Conservation (phyloP, 2,888 invertebrate species). For the Erynnis tages region DNA sequence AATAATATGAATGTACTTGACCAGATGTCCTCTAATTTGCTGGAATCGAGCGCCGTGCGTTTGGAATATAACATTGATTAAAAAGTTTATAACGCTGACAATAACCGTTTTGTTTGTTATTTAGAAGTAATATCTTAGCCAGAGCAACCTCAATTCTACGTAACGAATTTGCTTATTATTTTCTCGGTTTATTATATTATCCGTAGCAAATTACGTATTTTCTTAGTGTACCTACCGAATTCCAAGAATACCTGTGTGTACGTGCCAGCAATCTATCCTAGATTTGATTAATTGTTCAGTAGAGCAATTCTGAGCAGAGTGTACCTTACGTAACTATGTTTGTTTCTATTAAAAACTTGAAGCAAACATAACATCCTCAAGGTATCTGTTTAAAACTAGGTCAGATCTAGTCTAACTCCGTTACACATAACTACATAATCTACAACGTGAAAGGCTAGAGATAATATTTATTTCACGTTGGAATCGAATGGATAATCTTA, state of each 20-base stretch:
- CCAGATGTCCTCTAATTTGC: too few relatives aligned
- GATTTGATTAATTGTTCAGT: constrained; percentile 21
- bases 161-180: not conserved
- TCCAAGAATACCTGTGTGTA: constrained; percentile 8
- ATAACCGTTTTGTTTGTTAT: too few relatives aligned
- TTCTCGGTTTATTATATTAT: not conserved
- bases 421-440: not conserved
- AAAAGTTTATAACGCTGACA: too few relatives aligned
- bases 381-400: constrained; percentile 21
- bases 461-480: not conserved
- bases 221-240: constrained; percentile 6
- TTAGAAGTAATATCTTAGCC: too few relatives aligned
- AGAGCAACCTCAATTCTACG: too few relatives aligned
- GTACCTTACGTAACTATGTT: constrained; percentile 2
- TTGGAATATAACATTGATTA: too few relatives aligned
- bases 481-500: not conserved
- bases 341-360: constrained; percentile 22
- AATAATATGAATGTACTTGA: too few relatives aligned
- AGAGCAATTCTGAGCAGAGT: constrained; percentile 10
- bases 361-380: constrained; percentile 19
- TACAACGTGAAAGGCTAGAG: constrained; percentile 2
- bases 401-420: constrained; percentile 7
- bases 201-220: constrained; percentile 4
- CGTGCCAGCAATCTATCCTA: constrained; percentile 13
- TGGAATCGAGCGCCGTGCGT: too few relatives aligned